Evolutionary conservation across 2,797 vertebrate genomes (phyloP), one percentile per base, ranked within the genome.

Genomic region (Erethizon dorsatum): DNA sequence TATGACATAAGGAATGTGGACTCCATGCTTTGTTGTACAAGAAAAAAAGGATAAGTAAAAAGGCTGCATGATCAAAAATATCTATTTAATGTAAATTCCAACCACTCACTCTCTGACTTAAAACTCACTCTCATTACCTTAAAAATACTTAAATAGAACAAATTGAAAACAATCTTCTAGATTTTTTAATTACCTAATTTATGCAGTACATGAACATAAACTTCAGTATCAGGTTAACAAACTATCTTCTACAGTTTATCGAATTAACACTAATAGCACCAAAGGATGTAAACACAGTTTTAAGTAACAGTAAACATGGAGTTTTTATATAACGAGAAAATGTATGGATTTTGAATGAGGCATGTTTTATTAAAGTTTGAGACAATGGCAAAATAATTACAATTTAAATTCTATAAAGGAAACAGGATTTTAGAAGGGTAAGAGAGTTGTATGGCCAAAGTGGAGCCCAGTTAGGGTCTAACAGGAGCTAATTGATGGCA

Each of bases 271-370:
- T 24, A 71, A 50, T 13, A 91, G 33, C 33, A 93, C 11, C 79
- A 91, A 94, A 95, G 24, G 54, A 79, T 83, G 33, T 56, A 41
- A 91, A 75, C 8, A 93, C 5, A 85, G 28, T 83, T 94, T 89
- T 84, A 67, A 59, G 33, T 56, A 91, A 88, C 13, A 80, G 28
- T 88, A 92, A 90, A 82, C 26, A 84, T 1, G 24, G n/a, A 90
- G 26, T 73, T 94, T 96, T 91, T 93, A 88, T 28, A 90, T 80
- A 86, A 85, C n/a, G 22, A 91, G 69, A 96, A 95, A 94, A 77
- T 33, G 2, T 47, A 78, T n/a, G 14, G 61, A 73, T 65, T 96
- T 71, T 82, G 28, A 93, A 95, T 59, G 67, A 80, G 37, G 63
- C 15, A 56, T 86, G 13, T 52, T 94, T 95, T 91, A 95, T n/a